phyloP scores from a whole-genome alignment of 2,113 vertebrate species.

The Ia io region DNA sequence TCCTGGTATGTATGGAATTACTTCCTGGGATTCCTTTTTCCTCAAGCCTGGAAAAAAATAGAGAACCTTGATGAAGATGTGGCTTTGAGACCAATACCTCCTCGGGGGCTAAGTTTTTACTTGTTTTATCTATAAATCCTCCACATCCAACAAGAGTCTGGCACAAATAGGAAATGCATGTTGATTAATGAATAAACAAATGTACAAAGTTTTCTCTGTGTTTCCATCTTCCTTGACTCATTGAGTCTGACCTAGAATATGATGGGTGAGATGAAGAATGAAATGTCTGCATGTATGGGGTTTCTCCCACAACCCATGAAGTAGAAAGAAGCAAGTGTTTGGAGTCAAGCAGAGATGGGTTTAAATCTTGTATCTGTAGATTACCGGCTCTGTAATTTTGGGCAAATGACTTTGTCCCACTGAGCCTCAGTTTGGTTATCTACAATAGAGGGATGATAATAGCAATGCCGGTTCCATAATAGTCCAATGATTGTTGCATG shows the following conservation, averaged over 20 bases:
- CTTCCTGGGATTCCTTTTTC: not conserved
- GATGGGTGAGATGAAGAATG: not conserved
- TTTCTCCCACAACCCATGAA: not conserved
- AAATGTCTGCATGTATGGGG: not conserved
- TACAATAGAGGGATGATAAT: not conserved
- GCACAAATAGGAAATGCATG: not conserved
- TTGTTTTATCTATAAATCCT: not conserved
- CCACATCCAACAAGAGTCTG: not conserved
- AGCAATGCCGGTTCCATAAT: not conserved
- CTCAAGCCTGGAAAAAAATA: not conserved
- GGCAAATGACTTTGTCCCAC: not conserved
- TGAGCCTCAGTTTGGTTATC: not conserved
- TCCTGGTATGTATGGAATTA: not conserved
- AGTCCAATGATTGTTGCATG: not conserved
- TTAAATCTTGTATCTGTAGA: not conserved
- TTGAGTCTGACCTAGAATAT: not conserved
- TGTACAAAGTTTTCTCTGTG: not conserved
- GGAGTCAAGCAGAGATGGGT: not conserved
- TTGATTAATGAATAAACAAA: not conserved
- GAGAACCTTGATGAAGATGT: not conserved
- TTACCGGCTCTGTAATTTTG: not conserved
- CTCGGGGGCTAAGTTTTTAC: not conserved
- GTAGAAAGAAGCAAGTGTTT: not conserved
- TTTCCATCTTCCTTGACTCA: not conserved
- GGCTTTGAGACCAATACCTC: not conserved